These are phyloP conservation scores for Alethe castanea DNA, from an alignment of 2,113 vertebrate genomes.

Conservation along the genomic window DNA sequence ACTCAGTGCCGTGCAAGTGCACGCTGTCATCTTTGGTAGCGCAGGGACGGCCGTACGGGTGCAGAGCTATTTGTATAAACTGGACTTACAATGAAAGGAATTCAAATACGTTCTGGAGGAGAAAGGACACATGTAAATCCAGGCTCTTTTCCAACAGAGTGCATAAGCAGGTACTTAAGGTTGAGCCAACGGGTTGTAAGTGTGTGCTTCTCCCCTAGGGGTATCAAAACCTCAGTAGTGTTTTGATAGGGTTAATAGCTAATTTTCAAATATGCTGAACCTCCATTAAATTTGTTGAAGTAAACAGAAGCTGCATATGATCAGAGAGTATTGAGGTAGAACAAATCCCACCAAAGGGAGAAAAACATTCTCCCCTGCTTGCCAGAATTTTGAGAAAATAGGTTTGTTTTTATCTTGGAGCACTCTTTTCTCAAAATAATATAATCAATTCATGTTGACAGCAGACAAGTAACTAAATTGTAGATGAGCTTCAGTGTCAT, in stretches of 20 bases:
- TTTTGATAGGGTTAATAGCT: background rate
- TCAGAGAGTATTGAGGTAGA: background rate
- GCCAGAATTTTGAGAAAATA: background rate
- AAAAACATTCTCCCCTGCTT: background rate
- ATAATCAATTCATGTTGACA: background rate
- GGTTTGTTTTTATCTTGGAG: background rate
- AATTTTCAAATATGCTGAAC: background rate
- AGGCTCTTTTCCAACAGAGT: background rate
- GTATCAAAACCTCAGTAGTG: background rate
- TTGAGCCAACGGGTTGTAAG: background rate
- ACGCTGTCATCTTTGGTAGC: background rate
- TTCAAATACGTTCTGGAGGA: background rate
- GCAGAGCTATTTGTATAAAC: background rate
- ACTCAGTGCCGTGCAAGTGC: fast-evolving
- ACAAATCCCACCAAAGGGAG: background rate
- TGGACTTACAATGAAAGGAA: background rate
- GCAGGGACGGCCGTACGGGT: fast-evolving
- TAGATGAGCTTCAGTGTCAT: background rate
- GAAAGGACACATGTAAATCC: background rate
- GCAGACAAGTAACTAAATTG: background rate
- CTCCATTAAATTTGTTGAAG: background rate
- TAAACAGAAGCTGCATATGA: background rate
- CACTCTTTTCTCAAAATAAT: background rate
- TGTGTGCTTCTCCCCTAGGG: background rate
- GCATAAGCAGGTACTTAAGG: background rate